Conservation (phyloP, 2,888 invertebrate genomes). For the Artemia sinica region DNA sequence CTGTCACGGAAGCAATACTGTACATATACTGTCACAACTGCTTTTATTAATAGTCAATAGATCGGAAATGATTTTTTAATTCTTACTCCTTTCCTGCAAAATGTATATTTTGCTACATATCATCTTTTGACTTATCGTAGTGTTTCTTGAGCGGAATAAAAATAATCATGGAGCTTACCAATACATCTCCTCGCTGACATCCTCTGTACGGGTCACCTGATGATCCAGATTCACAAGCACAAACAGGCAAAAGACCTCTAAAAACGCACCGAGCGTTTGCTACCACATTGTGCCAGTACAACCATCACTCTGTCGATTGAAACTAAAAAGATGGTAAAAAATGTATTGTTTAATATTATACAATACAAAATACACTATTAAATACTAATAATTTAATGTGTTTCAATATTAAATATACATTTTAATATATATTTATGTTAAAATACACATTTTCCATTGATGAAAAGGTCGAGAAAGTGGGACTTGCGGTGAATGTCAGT, state of each 20-base stretch:
- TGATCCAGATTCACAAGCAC: slow-evolving; percentile 58
- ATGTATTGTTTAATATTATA: no score
- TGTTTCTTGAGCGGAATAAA: no score
- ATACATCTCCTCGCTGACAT: slow-evolving; percentile 54
- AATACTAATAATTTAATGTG: no score
- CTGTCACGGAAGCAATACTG: background rate
- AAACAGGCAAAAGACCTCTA: slow-evolving; percentile 30
- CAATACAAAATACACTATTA: no score
- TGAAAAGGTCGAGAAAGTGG: no score
- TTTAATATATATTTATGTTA: no score
- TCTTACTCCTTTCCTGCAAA: background rate
- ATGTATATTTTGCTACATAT: no score
- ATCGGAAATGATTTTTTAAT: background rate
- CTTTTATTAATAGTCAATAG: background rate
- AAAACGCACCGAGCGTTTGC: slow-evolving; percentile 22
- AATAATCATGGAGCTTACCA: slow-evolving; percentile 34
- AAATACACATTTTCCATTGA: no score
- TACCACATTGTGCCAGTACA: background rate
- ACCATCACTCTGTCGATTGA: slow-evolving; percentile 12
- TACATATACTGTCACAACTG: background rate
- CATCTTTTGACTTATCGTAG: no score
- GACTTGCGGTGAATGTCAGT: no score
- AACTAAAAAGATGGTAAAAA: background rate
- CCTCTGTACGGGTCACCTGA: slow-evolving; percentile 57
- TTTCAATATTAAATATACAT: no score